Percentiles rank a stretch among this genome's conserved stretches.
These are phyloP conservation scores for Nesogale talazaci DNA, from an alignment of 2,113 vertebrate species.

Conservation along the genomic window DNA sequence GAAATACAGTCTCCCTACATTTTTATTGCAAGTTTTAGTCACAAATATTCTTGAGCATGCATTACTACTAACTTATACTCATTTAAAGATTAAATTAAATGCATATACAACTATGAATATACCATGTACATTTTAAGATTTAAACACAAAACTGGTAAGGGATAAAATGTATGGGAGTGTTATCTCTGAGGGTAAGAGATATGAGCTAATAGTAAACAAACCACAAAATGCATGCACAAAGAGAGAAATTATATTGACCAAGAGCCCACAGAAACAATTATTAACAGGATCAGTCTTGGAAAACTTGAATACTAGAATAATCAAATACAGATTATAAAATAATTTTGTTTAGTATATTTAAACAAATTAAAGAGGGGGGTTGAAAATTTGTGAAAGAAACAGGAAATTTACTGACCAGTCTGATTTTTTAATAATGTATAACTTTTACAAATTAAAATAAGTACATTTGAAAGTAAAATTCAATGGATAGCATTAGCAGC, in stretches of 20 bases:
- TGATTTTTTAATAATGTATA: not conserved
- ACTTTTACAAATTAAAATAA: slow-evolving; percentile 20
- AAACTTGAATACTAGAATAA: slow-evolving; percentile 22
- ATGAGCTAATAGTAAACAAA: not conserved
- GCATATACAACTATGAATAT: not conserved
- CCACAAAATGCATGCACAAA: not conserved
- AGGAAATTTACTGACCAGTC: slow-evolving; percentile 15
- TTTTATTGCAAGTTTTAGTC: not conserved
- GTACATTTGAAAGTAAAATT: slow-evolving; percentile 48
- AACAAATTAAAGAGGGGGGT: not conserved
- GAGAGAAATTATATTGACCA: not conserved
- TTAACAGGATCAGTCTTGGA: not conserved
- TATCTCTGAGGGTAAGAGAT: not conserved
- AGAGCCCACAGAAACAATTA: slow-evolving; percentile 13
- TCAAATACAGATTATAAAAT: slow-evolving; percentile 3
- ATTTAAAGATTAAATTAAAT: not conserved
- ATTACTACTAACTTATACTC: not conserved
- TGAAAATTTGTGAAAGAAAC: not conserved
- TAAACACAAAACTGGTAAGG: not conserved
- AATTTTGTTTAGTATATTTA: not conserved
- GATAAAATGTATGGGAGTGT: not conserved
- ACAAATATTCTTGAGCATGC: not conserved
- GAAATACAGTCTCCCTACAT: not conserved
- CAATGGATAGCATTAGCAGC: not conserved
- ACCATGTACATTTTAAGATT: not conserved